Evolutionary conservation across 2,888 invertebrate genomes (phyloP).

Genomic region (Rhamnusium bicolor): DNA sequence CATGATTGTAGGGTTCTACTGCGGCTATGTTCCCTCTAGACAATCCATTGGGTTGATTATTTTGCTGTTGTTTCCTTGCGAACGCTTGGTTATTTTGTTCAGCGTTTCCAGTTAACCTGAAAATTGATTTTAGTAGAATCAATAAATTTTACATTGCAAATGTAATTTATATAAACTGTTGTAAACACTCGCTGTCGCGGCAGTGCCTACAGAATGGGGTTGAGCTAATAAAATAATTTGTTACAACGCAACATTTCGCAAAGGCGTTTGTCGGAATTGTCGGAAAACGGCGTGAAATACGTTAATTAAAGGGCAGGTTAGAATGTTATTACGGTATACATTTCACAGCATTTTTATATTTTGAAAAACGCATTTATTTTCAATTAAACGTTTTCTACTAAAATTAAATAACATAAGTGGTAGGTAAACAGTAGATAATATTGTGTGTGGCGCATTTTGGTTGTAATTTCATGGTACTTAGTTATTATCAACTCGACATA

Average conservation of each 20-base stretch:
- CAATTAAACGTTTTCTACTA: too few species aligned
- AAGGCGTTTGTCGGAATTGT: neutral
- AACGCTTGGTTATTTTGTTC: constrained; percentile 68
- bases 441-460: too few species aligned
- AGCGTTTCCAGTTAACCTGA: constrained; percentile 67
- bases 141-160: constrained; percentile 32
- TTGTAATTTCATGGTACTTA: too few species aligned
- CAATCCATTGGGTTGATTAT: constrained; percentile 73
- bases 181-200: constrained; percentile 2
- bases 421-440: too few species aligned
- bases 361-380: too few species aligned
- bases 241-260: neutral
- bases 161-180: constrained; percentile 28
- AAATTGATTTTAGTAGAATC: constrained; percentile 18
- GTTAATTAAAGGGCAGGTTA: neutral
- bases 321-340: neutral
- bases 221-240: constrained; percentile 25
- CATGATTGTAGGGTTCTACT: constrained; percentile 90
- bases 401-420: too few species aligned
- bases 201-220: neutral
- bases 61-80: constrained; percentile 64
- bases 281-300: neutral
- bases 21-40: constrained; percentile 88
- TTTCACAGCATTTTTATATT: too few species aligned
- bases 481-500: too few species aligned